Conservation (phyloP, 2,797 vertebrate genomes). For the Diplodus puntazzo region DNA sequence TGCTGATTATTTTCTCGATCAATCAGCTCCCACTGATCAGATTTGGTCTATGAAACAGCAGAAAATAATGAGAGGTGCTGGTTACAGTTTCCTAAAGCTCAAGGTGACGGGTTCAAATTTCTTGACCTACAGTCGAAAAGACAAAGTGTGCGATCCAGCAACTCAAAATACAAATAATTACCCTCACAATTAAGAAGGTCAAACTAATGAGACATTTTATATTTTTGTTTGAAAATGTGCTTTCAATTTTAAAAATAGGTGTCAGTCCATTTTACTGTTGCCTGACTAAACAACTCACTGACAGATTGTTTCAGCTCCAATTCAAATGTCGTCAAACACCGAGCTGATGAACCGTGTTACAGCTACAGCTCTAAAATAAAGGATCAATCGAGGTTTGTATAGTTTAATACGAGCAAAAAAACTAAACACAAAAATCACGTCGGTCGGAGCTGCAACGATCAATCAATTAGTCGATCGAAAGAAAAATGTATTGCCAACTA, state of each 20-base stretch:
- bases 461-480: too few relatives aligned
- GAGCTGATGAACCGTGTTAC: accelerated
- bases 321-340: not conserved
- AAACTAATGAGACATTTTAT: not conserved
- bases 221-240: not conserved
- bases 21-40: not conserved
- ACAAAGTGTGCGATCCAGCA: not conserved
- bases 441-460: too few relatives aligned
- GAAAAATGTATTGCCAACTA: too few relatives aligned
- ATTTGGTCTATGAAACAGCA: not conserved
- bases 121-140: not conserved
- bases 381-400: not conserved
- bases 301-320: too few relatives aligned
- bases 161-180: not conserved
- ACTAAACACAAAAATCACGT: too few relatives aligned
- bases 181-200: not conserved
- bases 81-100: not conserved
- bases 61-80: not conserved
- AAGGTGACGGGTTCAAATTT: not conserved
- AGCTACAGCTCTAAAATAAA: not conserved
- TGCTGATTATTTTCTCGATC: not conserved
- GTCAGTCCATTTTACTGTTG: too few relatives aligned
- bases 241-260: too few relatives aligned
- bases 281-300: too few relatives aligned
- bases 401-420: not conserved